Percentiles rank a stretch among this genome's conserved stretches.
phyloP scores from a whole-genome alignment of 1,140 invertebrate genomes.

The Macrostomum lignano region DNA sequence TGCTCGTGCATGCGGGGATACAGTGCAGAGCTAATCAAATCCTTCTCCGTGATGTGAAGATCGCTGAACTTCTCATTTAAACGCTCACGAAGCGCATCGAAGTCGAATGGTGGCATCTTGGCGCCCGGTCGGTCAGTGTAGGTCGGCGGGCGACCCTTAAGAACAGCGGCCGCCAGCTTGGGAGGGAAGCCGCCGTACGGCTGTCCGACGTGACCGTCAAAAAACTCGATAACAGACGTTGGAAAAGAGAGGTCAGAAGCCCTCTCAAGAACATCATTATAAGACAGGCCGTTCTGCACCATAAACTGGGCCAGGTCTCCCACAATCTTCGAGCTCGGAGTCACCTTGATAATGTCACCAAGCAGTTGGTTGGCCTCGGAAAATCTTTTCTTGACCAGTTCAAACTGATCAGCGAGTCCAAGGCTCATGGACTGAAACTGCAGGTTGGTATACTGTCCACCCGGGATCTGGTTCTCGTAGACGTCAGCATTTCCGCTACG shows the following conservation, averaged over 20 bases:
- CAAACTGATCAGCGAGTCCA: conserved; percentile 86
- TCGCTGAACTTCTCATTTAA: conserved; percentile 48
- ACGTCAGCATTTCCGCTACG: conserved; percentile 98
- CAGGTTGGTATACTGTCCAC: conserved; percentile 89
- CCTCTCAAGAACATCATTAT: conserved; percentile 47
- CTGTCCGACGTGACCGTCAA: conserved; percentile 83
- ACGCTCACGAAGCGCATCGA: conserved; percentile 46
- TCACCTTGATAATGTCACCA: conserved; percentile 88
- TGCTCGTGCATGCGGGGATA: conserved; percentile 86
- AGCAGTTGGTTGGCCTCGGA: conserved; percentile 70
- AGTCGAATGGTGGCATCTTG: conserved; percentile 51
- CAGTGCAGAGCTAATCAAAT: conserved; percentile 79
- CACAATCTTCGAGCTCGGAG: conserved; percentile 90
- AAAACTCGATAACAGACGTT: conserved; percentile 78
- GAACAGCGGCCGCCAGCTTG: conserved; percentile 52
- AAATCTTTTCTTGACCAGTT: conserved; percentile 84
- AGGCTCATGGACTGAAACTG: conserved; percentile 87
- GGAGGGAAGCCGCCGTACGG: conserved; percentile 87
- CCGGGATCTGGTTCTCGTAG: conserved; percentile 66
- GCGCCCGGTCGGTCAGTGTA: conserved; percentile 66
- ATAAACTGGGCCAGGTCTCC: conserved; percentile 97
- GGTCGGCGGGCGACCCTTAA: too few relatives aligned
- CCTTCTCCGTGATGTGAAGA: conserved; percentile 39
- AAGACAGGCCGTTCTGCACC: conserved; percentile 81
- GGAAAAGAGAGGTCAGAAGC: conserved; percentile 91